These are phyloP conservation scores for Cyprinella venusta DNA, from an alignment of 2,797 vertebrate species.

Conservation along the genomic window DNA sequence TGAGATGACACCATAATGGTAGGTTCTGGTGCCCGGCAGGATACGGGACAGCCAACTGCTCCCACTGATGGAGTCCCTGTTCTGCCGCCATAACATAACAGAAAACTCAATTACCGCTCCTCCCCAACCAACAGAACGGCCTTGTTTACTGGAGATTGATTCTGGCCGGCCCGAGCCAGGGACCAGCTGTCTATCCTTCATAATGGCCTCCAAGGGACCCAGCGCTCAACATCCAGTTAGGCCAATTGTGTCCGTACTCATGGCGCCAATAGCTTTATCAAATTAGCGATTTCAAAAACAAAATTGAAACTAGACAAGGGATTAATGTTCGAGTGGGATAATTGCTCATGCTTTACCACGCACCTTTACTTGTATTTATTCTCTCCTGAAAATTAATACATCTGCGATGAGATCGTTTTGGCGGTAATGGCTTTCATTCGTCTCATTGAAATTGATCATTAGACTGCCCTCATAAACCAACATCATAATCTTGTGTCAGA, in stretches of 20 bases:
- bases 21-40: slow-evolving; percentile 47
- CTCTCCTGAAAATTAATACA: slow-evolving; percentile 37
- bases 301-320: slow-evolving; percentile 1
- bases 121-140: slow-evolving; percentile 32
- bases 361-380: slow-evolving; percentile 45
- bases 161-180: slow-evolving; percentile 49
- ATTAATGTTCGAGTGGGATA: slow-evolving; percentile 38
- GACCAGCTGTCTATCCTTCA: slow-evolving; percentile 60
- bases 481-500: slow-evolving; percentile 40
- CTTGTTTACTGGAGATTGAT: slow-evolving; percentile 59
- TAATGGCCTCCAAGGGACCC: slow-evolving; percentile 54
- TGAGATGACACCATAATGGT: slow-evolving; percentile 53
- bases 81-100: slow-evolving; percentile 36
- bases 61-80: slow-evolving; percentile 37
- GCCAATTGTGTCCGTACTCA: slow-evolving; percentile 23
- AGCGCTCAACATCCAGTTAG: slow-evolving; percentile 47
- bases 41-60: slow-evolving; percentile 37
- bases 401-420: slow-evolving; percentile 1
- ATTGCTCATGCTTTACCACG: slow-evolving; percentile 30
- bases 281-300: slow-evolving; percentile 4
- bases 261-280: slow-evolving; percentile 48
- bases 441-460: slow-evolving; percentile 38
- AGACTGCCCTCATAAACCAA: slow-evolving; percentile 40
- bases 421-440: slow-evolving; percentile 35
- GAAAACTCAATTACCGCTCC: slow-evolving; percentile 59